Percentiles rank a stretch among this genome's conserved stretches.
Evolutionary conservation across 2,888 invertebrate species (phyloP).

Genomic region (Harmothoe impar): DNA sequence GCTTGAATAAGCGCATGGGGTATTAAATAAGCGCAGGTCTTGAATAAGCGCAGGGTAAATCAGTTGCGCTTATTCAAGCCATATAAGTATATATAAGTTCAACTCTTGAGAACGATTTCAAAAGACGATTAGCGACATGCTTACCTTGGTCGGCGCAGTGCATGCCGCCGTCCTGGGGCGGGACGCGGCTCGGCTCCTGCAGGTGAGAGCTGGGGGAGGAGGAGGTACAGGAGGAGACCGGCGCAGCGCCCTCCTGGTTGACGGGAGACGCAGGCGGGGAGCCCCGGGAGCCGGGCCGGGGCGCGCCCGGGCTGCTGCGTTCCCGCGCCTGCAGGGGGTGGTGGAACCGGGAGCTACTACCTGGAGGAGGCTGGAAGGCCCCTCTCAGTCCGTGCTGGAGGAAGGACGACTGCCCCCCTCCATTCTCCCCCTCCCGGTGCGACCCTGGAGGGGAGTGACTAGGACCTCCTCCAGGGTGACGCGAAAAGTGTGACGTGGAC

Average conservation of each 20-base stretch:
- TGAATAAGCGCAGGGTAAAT: too few species aligned
- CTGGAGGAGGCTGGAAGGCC: slow-evolving; percentile 28
- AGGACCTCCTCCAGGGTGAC: neutral
- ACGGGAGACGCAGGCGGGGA: slow-evolving; percentile 46
- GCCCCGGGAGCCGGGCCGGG: slow-evolving; percentile 34
- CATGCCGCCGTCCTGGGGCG: neutral
- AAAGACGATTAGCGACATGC: too few species aligned
- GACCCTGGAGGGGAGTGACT: too few species aligned
- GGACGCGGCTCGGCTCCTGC: neutral
- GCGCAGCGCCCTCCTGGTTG: neutral
- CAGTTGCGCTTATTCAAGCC: too few species aligned
- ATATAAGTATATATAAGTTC: too few species aligned
- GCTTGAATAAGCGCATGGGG: too few species aligned
- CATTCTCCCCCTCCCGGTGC: neutral
- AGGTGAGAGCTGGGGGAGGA: neutral
- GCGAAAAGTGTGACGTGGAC: neutral
- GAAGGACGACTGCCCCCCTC: neutral
- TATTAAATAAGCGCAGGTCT: too few species aligned
- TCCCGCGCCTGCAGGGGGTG: neutral
- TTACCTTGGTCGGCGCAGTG: neutral
- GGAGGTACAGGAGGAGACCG: neutral
- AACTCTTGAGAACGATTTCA: too few species aligned
- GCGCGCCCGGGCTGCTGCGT: neutral
- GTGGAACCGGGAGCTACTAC: neutral
- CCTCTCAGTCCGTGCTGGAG: neutral